Percentiles rank a stretch among this genome's conserved stretches.
Conservation (phyloP, 2,888 invertebrate species). For the Polymixis lichenea region DNA sequence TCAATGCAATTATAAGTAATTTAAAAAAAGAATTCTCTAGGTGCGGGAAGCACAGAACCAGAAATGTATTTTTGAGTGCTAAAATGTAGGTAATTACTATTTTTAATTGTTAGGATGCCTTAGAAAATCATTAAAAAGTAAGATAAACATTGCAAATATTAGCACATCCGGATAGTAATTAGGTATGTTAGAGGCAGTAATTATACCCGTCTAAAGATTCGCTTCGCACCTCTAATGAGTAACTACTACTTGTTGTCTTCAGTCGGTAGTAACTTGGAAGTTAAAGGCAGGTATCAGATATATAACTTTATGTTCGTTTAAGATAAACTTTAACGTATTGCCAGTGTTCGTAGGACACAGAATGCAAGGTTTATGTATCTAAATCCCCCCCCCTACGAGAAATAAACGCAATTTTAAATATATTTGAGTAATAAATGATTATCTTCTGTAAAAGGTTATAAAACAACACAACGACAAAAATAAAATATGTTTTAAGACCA, state of each 20-base stretch:
- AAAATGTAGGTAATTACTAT: not conserved
- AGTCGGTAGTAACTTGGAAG: constrained; percentile 12
- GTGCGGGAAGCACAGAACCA: too few species aligned
- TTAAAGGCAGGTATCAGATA: not conserved
- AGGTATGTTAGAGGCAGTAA: constrained; percentile 22
- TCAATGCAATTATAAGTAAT: too few species aligned
- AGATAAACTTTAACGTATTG: not conserved
- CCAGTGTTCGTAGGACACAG: not conserved
- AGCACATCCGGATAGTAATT: constrained; percentile 39
- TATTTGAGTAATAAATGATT: too few species aligned
- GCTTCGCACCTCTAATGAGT: constrained; percentile 17
- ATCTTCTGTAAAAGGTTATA: not conserved
- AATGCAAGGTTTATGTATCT: not conserved
- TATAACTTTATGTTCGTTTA: not conserved
- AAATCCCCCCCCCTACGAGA: not conserved
- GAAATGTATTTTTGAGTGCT: not conserved
- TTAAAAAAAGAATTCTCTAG: too few species aligned
- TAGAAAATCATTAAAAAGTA: not conserved
- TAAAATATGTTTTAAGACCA: not conserved
- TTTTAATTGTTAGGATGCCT: not conserved
- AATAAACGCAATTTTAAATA: not conserved
- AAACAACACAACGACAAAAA: not conserved
- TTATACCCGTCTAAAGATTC: constrained; percentile 48
- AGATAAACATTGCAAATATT: constrained; percentile 42
- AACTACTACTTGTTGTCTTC: constrained; percentile 50